A percentile compares a stretch with the other conserved stretches of the same genome.
phyloP scores from a whole-genome alignment of 2,888 invertebrate genomes.

The Carabus problematicus region DNA sequence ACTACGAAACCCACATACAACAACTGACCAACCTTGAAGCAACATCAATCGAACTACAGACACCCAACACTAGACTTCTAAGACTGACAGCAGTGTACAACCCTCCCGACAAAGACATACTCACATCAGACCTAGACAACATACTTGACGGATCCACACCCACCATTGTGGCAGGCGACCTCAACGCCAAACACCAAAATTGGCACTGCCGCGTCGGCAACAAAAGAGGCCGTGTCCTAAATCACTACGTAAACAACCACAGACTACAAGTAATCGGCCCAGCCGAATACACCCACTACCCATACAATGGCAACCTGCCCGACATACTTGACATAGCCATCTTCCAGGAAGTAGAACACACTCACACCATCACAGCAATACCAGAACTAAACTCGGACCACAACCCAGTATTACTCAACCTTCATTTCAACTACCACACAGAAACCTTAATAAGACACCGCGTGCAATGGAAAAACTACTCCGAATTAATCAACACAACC shows the following conservation, averaged over 20 bases:
- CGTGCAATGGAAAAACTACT: not conserved
- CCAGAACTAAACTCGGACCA: not conserved
- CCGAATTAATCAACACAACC: not conserved
- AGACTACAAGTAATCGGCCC: not conserved
- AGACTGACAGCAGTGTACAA: not conserved
- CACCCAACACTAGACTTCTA: not conserved
- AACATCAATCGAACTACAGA: not conserved
- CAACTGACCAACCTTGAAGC: slow-evolving; percentile 20
- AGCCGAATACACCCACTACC: not conserved
- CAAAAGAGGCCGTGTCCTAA: not conserved
- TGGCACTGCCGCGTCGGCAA: not conserved
- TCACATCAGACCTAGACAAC: not conserved
- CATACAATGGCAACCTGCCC: not conserved
- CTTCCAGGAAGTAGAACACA: not conserved
- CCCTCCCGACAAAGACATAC: not conserved
- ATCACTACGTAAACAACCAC: not conserved
- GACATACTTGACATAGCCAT: slow-evolving; percentile 2
- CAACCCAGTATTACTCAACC: not conserved
- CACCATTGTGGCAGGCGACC: not conserved
- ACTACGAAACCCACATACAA: slow-evolving; percentile 12
- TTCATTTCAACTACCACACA: not conserved
- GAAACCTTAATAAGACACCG: not conserved
- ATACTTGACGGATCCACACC: not conserved
- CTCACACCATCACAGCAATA: not conserved
- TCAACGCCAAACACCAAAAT: not conserved